Evolutionary conservation across 2,797 vertebrate genomes (phyloP).

Genomic region (Diceros bicornis): DNA sequence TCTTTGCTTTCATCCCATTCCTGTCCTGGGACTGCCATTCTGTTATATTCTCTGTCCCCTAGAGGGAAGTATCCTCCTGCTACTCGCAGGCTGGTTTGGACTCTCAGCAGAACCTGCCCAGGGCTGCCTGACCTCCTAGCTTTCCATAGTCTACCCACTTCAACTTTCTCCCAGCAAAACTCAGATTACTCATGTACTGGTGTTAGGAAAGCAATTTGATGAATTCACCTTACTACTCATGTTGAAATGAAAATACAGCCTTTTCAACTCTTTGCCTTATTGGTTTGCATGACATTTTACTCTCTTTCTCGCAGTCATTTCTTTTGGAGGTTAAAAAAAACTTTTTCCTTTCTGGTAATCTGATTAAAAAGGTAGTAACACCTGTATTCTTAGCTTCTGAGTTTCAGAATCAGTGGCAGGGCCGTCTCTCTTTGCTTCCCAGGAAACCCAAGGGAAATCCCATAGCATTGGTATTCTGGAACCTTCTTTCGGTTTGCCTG

Average conservation of each 20-base stretch:
- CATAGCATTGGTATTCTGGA: conserved; percentile 12
- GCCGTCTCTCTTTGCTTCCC: neutral
- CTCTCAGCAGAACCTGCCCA: neutral
- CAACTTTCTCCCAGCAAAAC: neutral
- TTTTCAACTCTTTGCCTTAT: conserved; percentile 23
- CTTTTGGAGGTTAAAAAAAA: neutral
- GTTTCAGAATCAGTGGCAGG: neutral
- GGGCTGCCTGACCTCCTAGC: neutral
- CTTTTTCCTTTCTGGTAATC: conserved; percentile 33
- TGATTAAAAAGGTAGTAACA: neutral
- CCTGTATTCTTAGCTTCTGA: neutral
- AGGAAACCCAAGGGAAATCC: neutral
- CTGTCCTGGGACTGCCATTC: neutral
- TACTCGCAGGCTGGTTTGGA: neutral
- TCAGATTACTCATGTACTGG: neutral
- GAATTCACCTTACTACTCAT: neutral
- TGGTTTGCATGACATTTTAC: neutral
- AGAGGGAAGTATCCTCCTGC: neutral
- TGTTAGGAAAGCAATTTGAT: neutral
- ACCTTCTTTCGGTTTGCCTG: neutral
- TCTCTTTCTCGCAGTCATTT: neutral
- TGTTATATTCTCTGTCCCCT: neutral
- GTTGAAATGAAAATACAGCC: neutral
- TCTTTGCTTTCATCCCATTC: neutral
- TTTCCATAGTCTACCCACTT: neutral